Base-by-base conservation (phyloP, 2,797 vertebrate genomes). In the Sciurus carolinensis region DNA sequence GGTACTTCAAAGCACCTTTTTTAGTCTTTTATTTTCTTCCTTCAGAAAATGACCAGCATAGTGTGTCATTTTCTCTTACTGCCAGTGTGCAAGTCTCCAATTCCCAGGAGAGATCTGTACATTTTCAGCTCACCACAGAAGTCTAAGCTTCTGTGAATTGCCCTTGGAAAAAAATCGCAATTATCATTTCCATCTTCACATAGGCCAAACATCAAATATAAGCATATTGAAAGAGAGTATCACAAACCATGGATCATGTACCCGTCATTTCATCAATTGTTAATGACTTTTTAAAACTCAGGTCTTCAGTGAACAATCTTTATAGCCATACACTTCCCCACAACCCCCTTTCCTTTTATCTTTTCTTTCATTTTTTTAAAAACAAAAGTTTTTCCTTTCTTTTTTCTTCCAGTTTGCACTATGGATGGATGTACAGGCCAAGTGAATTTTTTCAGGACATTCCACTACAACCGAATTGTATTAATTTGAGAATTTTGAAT, bases 1-100 rank as follows among this genome's bases (percentile, higher is more conserved):
- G 85, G 50, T 72, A 95, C 69, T 96, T 98, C 97, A 98, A 97
- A 97, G 97, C 83, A 94, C 77, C 50, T 89, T 94, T 96, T 91
- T 71, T 8, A 90, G 80, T 14, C 95, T 95, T 97, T 97, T 96
- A 90, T 97, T 91, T 95, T 84, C 80, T 44, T 92, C 52, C 76
- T 91, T 93, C 87, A 94, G 81, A 95, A 77, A 93, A 87, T 90
- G 91, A 90, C 84, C 87, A 91, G 91, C 28, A 12, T n/a, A 91
- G 84, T 82, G 44, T 94, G 92, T 95, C 93, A 80, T 95, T 96
- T 97, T 95, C 77, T 91, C 93, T 93, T 87, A 64, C 67, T 62
- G 79, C 47, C 20, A 13, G 66, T 15, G 5, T 69, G 14, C 69
- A 59, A 79, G 57, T 62, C 84, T 90, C 69, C n/a, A 28, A 0